A percentile compares a stretch with the other conserved stretches of the same genome.
phyloP scores from a whole-genome alignment of 2,797 vertebrate genomes.

The Protosalanx chinensis region DNA sequence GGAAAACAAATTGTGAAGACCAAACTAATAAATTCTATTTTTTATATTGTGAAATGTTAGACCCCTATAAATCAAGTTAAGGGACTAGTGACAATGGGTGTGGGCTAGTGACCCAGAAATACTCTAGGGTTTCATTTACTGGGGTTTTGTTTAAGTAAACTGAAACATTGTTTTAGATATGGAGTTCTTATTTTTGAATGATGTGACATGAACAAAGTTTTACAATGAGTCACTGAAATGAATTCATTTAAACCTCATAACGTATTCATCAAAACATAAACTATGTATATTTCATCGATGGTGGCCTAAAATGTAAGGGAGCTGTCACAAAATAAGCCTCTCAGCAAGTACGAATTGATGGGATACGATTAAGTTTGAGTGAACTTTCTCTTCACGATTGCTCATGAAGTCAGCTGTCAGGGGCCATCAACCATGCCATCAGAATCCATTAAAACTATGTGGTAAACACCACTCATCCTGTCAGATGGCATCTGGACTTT shows the following conservation, averaged over 20 bases:
- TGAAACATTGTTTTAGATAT: conserved; percentile 5
- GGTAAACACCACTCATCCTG: neutral
- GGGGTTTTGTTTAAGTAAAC: conserved; percentile 15
- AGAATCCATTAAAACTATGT: neutral
- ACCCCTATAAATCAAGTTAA: conserved; percentile 52
- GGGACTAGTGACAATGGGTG: conserved; percentile 55
- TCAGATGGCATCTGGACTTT: neutral
- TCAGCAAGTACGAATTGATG: neutral
- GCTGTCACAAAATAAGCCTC: neutral
- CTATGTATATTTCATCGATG: neutral
- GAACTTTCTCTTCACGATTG: neutral
- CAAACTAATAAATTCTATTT: conserved; percentile 54
- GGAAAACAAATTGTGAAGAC: conserved; percentile 51
- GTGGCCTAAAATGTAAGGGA: neutral
- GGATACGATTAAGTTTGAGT: neutral
- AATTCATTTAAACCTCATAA: neutral
- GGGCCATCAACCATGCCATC: no score
- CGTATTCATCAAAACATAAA: neutral
- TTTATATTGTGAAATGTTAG: conserved; percentile 54
- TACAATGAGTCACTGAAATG: neutral
- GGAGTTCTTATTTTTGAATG: neutral
- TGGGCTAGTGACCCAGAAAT: conserved; percentile 41
- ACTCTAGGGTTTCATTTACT: conserved; percentile 33
- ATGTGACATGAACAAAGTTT: neutral
- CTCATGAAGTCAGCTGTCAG: neutral